Conservation (phyloP, 23 tunicate genomes). For the Trididemnum clinides region DNA sequence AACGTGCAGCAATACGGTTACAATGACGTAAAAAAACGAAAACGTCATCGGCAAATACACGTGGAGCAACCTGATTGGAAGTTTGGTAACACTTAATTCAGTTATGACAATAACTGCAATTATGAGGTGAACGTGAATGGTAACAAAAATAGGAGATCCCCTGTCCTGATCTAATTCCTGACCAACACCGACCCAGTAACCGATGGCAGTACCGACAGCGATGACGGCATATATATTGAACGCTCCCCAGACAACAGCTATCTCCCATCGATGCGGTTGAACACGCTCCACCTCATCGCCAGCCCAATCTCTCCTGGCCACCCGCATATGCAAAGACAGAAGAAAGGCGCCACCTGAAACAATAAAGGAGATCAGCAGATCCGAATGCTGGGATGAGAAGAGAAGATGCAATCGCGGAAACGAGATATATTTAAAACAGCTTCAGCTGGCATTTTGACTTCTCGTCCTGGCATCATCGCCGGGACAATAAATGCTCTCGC, state of each 20-base stretch:
- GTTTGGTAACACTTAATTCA: slow-evolving; percentile 12
- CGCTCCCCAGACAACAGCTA: slow-evolving; percentile 23
- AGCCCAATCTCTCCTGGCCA: no score
- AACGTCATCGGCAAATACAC: slow-evolving; percentile 19
- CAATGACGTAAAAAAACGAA: neutral
- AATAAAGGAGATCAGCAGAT: no score
- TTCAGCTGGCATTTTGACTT: no score
- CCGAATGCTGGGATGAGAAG: no score
- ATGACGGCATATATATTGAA: slow-evolving; percentile 21
- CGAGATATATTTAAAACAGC: no score
- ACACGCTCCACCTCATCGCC: neutral
- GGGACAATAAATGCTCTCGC: no score
- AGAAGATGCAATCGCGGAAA: no score
- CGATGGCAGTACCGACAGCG: neutral
- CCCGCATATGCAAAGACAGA: no score
- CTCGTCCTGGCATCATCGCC: no score
- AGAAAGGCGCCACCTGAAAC: no score
- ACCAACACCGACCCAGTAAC: slow-evolving; percentile 26
- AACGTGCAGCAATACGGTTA: neutral
- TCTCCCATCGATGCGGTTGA: neutral
- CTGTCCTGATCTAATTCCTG: neutral
- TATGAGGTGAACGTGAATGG: slow-evolving; percentile 54
- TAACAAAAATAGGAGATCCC: neutral
- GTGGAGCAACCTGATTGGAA: slow-evolving; percentile 45
- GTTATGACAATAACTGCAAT: slow-evolving; percentile 4